These are phyloP conservation scores for Osmoderma eremita DNA, from an alignment of 2,888 invertebrate species.

Conservation along the genomic window DNA sequence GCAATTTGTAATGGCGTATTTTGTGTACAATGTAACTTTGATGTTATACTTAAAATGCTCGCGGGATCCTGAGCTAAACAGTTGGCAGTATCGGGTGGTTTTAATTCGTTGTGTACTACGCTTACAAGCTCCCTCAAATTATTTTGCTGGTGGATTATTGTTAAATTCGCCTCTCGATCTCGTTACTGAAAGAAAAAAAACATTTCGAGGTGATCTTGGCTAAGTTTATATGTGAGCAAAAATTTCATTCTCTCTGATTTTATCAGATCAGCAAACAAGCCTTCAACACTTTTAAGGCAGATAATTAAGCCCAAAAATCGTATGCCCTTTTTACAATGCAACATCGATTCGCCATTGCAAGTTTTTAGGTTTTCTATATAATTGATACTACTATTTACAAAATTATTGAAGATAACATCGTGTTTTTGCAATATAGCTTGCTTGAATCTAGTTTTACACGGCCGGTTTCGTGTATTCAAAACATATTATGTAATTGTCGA, in stretches of 20 bases:
- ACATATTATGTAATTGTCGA: not conserved
- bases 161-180: slow-evolving; percentile 44
- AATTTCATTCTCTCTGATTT: slow-evolving; percentile 13
- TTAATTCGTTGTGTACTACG: no score
- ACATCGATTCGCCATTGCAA: slow-evolving; percentile 26
- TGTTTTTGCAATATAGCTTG: not conserved
- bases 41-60: no score
- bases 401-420: not conserved
- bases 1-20: no score
- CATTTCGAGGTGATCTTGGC: slow-evolving; percentile 46
- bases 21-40: no score
- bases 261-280: slow-evolving; percentile 13
- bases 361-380: slow-evolving; percentile 36
- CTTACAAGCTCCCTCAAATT: slow-evolving; percentile 47
- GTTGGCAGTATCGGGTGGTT: no score
- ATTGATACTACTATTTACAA: slow-evolving; percentile 13
- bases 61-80: no score
- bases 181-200: slow-evolving; percentile 43
- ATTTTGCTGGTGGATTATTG: slow-evolving; percentile 45
- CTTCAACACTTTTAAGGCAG: slow-evolving; percentile 32
- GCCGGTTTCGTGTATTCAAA: not conserved
- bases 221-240: slow-evolving; percentile 46
- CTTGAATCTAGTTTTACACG: no score
- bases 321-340: slow-evolving; percentile 18
- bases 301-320: slow-evolving; percentile 41